These are phyloP conservation scores for Vanessa tameamea DNA, from an alignment of 1,140 invertebrate genomes.

Conservation along the genomic window DNA sequence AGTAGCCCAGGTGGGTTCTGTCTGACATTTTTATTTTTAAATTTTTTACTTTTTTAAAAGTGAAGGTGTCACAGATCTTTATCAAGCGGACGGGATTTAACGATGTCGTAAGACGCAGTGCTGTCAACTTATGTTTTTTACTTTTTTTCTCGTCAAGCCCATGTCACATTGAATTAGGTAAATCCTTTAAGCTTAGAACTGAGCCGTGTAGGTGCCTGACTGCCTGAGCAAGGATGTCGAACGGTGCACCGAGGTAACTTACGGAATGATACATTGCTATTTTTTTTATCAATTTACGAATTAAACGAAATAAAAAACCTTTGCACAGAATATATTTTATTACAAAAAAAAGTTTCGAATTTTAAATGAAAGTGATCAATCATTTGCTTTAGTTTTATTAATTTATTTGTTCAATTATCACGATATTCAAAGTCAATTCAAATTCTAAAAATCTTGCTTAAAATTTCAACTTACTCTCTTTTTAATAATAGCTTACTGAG, in stretches of 20 bases:
- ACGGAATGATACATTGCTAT: conserved; percentile 2
- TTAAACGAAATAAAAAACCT: too few relatives aligned
- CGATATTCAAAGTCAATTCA: too few relatives aligned
- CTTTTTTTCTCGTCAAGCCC: conserved; percentile 65
- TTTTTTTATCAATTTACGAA: too few relatives aligned
- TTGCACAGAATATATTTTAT: too few relatives aligned
- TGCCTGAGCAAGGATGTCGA: conserved; percentile 29
- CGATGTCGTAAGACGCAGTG: conserved; percentile 70
- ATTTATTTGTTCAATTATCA: too few relatives aligned
- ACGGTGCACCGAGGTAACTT: conserved; percentile 11
- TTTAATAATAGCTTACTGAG: background rate
- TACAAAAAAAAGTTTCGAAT: too few relatives aligned
- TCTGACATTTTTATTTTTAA: conserved; percentile 45
- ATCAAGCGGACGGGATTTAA: conserved; percentile 74
- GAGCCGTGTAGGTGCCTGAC: conserved; percentile 54
- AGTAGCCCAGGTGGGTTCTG: conserved; percentile 70
- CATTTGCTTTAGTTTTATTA: too few relatives aligned
- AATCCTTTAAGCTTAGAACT: conserved; percentile 71
- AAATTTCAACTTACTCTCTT: too few relatives aligned
- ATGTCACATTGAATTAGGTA: conserved; percentile 75
- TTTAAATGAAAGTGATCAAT: too few relatives aligned
- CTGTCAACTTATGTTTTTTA: conserved; percentile 69
- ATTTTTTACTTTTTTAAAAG: conserved; percentile 50
- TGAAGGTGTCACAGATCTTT: conserved; percentile 77
- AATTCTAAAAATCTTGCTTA: too few relatives aligned